Evolutionary conservation across 2,113 vertebrate species (phyloP).

Genomic region (Pollachius pollachius): DNA sequence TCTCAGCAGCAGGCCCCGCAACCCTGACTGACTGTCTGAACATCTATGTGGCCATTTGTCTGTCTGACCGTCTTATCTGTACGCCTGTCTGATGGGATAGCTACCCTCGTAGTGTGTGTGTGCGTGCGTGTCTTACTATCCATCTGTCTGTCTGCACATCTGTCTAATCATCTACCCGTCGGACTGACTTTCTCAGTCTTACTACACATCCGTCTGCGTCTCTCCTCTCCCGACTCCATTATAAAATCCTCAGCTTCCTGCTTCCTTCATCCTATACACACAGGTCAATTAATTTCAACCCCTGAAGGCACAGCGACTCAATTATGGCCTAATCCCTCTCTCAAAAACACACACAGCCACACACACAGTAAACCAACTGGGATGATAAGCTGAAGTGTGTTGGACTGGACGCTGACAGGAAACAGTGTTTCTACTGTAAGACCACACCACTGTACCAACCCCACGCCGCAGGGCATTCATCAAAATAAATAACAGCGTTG

Average conservation of each 20-base stretch:
- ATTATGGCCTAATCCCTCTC: conserved; percentile 59
- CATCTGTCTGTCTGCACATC: not conserved
- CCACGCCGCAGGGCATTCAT: no score
- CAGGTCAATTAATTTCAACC: not conserved
- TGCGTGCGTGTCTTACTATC: not conserved
- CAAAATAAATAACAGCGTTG: no score
- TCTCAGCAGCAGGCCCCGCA: conserved; percentile 47
- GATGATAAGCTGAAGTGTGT: conserved; percentile 8
- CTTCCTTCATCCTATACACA: no score
- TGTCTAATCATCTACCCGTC: not conserved
- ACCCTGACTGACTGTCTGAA: no score
- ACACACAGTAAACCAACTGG: conserved; percentile 23
- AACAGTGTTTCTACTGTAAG: no score
- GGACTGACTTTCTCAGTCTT: not conserved
- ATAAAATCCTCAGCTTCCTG: no score
- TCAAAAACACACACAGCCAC: not conserved
- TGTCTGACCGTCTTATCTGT: not conserved
- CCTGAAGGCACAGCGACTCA: conserved; percentile 44
- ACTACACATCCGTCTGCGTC: not conserved
- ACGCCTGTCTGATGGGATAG: not conserved
- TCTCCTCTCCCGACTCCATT: not conserved
- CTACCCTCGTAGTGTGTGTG: not conserved
- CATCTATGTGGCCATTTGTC: conserved; percentile 31
- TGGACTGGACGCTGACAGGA: not conserved
- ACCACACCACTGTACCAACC: no score